Percentiles rank a stretch among this genome's conserved stretches.
Conservation (phyloP, 2,888 invertebrate species). For the Caenorhabditis parvicauda region DNA sequence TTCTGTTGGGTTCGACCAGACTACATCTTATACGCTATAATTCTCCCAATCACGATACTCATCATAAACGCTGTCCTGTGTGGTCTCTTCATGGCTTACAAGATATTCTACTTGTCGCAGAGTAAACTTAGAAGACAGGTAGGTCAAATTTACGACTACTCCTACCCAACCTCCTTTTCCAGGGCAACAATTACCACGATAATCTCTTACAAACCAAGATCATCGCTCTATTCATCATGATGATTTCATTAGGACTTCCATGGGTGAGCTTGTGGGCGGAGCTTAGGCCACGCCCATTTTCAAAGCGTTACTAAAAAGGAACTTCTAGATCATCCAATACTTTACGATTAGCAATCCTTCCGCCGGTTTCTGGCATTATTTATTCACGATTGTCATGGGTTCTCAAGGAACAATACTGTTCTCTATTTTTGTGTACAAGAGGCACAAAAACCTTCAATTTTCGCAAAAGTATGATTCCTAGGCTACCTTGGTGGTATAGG, state of each 20-base stretch:
- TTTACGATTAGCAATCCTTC: slow-evolving; percentile 43
- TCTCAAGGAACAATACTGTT: slow-evolving; percentile 42
- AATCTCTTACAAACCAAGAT: slow-evolving; percentile 26
- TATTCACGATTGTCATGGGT: slow-evolving; percentile 48
- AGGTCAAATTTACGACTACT: not conserved
- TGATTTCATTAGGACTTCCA: slow-evolving; percentile 46
- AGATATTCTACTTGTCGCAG: slow-evolving; percentile 25
- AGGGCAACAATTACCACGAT: slow-evolving; percentile 20
- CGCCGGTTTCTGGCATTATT: slow-evolving; percentile 46
- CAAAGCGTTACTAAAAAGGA: not conserved
- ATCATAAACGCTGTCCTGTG: slow-evolving; percentile 39
- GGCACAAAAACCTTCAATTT: no score
- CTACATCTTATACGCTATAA: slow-evolving; percentile 40
- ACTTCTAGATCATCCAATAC: slow-evolving; percentile 42
- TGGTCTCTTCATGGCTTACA: slow-evolving; percentile 33
- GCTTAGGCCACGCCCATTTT: no score
- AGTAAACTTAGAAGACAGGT: slow-evolving; percentile 19
- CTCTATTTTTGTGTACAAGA: slow-evolving; percentile 34
- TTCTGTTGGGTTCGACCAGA: slow-evolving; percentile 53
- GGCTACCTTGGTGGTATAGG: no score
- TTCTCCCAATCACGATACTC: slow-evolving; percentile 44
- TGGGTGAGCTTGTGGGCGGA: no score
- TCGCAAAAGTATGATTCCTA: no score
- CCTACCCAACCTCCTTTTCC: not conserved
- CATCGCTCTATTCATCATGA: slow-evolving; percentile 39